These are phyloP conservation scores for Deilephila porcellus DNA, from an alignment of 2,888 invertebrate genomes.

Conservation along the genomic window DNA sequence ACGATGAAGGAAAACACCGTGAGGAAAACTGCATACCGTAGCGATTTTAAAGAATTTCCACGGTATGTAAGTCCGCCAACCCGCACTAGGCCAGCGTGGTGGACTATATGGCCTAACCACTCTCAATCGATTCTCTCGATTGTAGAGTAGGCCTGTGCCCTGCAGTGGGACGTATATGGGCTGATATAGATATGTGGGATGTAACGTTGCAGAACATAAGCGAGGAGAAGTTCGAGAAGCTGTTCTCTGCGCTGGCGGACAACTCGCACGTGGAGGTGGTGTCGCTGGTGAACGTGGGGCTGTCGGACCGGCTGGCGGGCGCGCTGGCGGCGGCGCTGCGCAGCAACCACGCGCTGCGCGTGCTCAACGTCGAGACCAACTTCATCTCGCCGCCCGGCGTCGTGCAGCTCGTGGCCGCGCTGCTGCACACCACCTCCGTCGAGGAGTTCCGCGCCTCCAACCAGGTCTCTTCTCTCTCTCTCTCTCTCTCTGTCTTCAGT, in stretches of 20 bases:
- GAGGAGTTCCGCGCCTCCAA: constrained; percentile 99
- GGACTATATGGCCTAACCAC: too few relatives aligned
- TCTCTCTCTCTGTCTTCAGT: background rate
- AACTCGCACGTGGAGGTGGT: constrained; percentile 97
- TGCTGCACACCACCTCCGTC: constrained; percentile 93
- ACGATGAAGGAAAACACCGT: too few relatives aligned
- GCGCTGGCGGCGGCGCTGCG: constrained; percentile 93
- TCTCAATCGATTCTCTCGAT: too few relatives aligned
- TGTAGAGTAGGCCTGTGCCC: too few relatives aligned
- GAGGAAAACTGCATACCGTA: too few relatives aligned
- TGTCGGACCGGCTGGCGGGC: constrained; percentile 94
- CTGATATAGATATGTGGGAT: too few relatives aligned
- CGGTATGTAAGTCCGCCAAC: too few relatives aligned
- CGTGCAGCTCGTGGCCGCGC: constrained; percentile 92
- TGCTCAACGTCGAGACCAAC: constrained; percentile 98
- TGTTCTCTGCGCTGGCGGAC: constrained; percentile 93
- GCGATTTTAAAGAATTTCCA: too few relatives aligned
- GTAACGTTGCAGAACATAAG: constrained; percentile 93
- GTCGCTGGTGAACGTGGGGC: constrained; percentile 96
- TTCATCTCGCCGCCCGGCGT: constrained; percentile 96
- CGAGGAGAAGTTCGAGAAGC: constrained; percentile 95
- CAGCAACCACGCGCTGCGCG: constrained; percentile 91
- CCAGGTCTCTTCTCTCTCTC: constrained; percentile 87
- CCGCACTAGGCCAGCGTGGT: too few relatives aligned
- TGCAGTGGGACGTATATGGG: too few relatives aligned